These are phyloP conservation scores for Marcusenius ussheri DNA, from an alignment of 2,113 vertebrate species.

Conservation along the genomic window DNA sequence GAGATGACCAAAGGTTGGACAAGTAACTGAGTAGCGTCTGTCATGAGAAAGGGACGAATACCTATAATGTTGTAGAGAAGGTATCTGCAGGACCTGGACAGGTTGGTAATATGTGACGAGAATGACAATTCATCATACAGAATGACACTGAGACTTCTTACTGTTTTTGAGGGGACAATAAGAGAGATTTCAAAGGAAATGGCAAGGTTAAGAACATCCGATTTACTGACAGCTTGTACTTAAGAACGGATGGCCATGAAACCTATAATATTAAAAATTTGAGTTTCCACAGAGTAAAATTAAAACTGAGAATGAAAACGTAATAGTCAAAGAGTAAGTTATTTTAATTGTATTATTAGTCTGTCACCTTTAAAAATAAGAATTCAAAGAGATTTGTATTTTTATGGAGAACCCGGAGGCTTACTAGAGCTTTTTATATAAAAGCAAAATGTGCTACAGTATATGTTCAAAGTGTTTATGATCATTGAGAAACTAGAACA, in stretches of 20 bases:
- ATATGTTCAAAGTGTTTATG: constrained; percentile 61
- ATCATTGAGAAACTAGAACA: constrained; percentile 49
- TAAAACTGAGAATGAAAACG: not conserved
- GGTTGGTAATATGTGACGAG: too few relatives aligned
- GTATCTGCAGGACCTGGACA: too few relatives aligned
- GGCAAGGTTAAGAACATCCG: not conserved
- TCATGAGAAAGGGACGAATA: too few relatives aligned
- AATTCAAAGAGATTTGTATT: constrained; percentile 22
- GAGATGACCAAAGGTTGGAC: too few relatives aligned
- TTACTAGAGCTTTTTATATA: constrained; percentile 32
- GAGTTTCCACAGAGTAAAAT: not conserved
- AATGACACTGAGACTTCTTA: too few relatives aligned
- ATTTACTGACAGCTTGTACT: not conserved
- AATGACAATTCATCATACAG: too few relatives aligned
- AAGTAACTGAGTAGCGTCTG: too few relatives aligned
- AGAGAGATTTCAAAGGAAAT: too few relatives aligned
- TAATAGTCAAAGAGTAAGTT: not conserved
- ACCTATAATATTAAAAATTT: not conserved
- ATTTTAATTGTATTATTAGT: constrained; percentile 18
- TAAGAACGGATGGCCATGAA: not conserved
- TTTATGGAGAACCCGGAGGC: constrained; percentile 32
- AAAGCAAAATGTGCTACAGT: constrained; percentile 51
- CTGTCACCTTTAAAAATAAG: constrained; percentile 18
- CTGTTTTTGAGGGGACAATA: too few relatives aligned
- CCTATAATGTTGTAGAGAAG: too few relatives aligned